A percentile compares a stretch with the other conserved stretches of the same genome.
Conservation (phyloP, 2,113 vertebrate species). For the Hemiprocne comata region DNA sequence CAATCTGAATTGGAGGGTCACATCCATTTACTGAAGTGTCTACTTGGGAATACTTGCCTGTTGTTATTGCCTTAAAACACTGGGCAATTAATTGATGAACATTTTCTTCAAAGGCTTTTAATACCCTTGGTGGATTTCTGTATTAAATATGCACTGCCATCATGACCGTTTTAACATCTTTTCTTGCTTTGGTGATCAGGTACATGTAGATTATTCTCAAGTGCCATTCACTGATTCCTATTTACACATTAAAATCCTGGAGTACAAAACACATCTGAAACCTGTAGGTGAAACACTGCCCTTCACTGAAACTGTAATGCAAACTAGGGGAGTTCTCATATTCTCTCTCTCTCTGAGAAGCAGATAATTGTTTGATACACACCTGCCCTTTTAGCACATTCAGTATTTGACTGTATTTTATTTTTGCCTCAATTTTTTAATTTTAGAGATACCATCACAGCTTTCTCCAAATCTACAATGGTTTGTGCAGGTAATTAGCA, state of each 20-base stretch:
- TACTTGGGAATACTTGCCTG: neutral
- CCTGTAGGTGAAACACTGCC: neutral
- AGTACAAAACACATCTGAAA: neutral
- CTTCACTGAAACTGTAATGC: neutral
- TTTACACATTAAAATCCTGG: neutral
- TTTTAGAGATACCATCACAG: neutral
- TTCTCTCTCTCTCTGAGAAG: neutral
- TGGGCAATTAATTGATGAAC: neutral
- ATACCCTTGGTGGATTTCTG: neutral
- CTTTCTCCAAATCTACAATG: neutral
- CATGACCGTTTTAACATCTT: neutral
- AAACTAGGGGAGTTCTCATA: neutral
- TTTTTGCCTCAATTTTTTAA: neutral
- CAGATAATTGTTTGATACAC: neutral
- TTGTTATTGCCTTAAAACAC: neutral
- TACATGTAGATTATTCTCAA: neutral
- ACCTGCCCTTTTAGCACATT: neutral
- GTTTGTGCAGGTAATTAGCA: neutral
- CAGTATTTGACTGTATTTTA: neutral
- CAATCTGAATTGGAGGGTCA: neutral
- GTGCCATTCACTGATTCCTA: neutral
- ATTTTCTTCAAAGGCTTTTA: neutral
- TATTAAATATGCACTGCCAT: neutral
- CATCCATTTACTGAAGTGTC: accelerated
- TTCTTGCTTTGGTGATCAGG: neutral